Conservation (phyloP, 2,113 vertebrate species). For the Romanogobio albipinnatus region DNA sequence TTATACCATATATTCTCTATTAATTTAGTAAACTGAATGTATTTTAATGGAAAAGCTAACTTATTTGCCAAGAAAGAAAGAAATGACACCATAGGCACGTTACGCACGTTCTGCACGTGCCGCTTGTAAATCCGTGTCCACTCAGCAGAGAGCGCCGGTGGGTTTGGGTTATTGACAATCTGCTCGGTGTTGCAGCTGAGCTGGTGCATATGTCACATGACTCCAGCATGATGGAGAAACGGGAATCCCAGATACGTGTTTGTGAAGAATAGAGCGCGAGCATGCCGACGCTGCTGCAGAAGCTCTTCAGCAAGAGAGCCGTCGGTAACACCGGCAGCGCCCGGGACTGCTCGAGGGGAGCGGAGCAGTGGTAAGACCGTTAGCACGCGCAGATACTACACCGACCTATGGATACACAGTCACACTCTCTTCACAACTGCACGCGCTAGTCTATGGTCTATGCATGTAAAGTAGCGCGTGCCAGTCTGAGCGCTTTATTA, state of each 20-base stretch:
- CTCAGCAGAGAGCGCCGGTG: conserved; percentile 26
- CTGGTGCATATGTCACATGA: conserved; percentile 16
- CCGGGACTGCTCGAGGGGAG: not conserved
- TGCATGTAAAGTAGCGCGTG: not conserved
- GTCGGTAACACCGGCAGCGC: conserved; percentile 16
- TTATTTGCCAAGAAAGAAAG: not conserved
- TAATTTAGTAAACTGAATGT: not conserved
- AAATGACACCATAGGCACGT: not conserved
- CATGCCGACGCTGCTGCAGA: conserved; percentile 58
- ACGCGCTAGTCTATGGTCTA: not conserved
- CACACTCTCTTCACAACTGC: not conserved
- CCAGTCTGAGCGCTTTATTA: not conserved
- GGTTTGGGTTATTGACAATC: not conserved
- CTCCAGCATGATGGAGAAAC: conserved; percentile 14
- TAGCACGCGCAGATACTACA: not conserved
- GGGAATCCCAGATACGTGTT: not conserved
- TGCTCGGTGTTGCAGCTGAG: not conserved
- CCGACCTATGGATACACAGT: not conserved
- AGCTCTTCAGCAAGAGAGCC: conserved; percentile 51
- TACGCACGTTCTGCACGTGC: conserved; percentile 11
- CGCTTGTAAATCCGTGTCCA: not conserved
- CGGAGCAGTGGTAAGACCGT: conserved; percentile 48
- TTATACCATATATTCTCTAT: not conserved
- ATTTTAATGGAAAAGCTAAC: not conserved
- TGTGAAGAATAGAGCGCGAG: not conserved